phyloP scores from a whole-genome alignment of 2,113 vertebrate genomes.

The Pterocles burchelli region DNA sequence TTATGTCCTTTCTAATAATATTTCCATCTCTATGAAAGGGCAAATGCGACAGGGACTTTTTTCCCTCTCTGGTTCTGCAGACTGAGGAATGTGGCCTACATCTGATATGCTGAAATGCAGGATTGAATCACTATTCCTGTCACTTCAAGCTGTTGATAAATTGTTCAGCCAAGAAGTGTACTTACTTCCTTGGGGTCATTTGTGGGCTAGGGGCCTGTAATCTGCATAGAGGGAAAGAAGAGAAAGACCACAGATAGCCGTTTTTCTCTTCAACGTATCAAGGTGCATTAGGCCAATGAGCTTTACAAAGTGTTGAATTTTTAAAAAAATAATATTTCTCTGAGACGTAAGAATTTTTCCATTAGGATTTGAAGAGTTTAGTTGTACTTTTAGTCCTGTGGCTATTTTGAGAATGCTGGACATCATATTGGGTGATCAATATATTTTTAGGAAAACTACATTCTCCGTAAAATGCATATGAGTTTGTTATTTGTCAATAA shows the following conservation, averaged over 20 bases:
- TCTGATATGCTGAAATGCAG: slow-evolving; percentile 78
- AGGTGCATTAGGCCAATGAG: background rate
- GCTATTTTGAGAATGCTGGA: background rate
- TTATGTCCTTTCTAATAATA: slow-evolving; percentile 99
- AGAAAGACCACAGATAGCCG: background rate
- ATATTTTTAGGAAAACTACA: background rate
- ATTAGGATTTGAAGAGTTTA: background rate
- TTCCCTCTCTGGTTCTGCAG: slow-evolving; percentile 81
- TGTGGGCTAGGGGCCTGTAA: slow-evolving; percentile 60
- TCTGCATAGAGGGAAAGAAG: slow-evolving; percentile 25
- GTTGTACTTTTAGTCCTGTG: background rate
- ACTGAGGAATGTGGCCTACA: slow-evolving; percentile 89
- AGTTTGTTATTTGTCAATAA: background rate
- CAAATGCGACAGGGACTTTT: slow-evolving; percentile 91
- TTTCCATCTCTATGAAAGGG: slow-evolving; percentile 98
- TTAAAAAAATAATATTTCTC: background rate
- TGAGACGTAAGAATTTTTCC: background rate
- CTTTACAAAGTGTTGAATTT: background rate
- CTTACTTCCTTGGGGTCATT: slow-evolving; percentile 78
- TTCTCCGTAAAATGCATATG: background rate
- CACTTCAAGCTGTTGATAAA: slow-evolving; percentile 85
- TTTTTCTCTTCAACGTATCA: slow-evolving; percentile 1
- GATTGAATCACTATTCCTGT: slow-evolving; percentile 80
- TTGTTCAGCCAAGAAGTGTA: slow-evolving; percentile 79
- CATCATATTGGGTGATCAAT: background rate